Evolutionary conservation across 2,888 invertebrate species (phyloP), one percentile per base, ranked within the genome.

Genomic region (Nudaria mundana): DNA sequence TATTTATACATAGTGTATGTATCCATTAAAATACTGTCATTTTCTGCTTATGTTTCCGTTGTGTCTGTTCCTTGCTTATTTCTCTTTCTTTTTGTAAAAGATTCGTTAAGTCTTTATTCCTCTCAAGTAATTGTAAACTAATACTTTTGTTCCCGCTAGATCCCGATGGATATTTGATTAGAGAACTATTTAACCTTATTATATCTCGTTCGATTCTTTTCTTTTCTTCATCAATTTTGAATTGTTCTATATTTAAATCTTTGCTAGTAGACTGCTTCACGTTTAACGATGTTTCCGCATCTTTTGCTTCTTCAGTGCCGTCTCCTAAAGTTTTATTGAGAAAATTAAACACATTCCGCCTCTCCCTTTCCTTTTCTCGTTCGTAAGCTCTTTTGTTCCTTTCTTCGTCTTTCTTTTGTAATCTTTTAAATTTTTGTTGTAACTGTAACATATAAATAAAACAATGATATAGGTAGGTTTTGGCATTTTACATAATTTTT

Each of bases 261-360:
- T 93, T 92, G 48, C 85, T 92, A 0, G 93, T 89, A 8, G 91
- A 89, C 43, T 90, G 81, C 56, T 89, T 90, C 2, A 90, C 68
- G 41, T 86, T 71, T 26, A 81, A 46, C 4, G 63, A 34, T 2
- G 62, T 29, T 30, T 61, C 62, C 18, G 54, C 44, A 6, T 62
- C 47, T 33, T 56, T 44, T 25, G 54, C 64, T 3, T 56, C 55
- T 2, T 71, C 72, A 2, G 51, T 20, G 48, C 73, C 82, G 53
- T 85, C 78, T 1, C 90, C 87, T 30, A 94, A 73, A 11, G 91
- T 91, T 34, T 88, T 86, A 63, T 96, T 96, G 14, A 96, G 89
- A 61, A 96, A 94, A 68, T 93, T 92, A 66, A 96, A 96, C 1
- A 96, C 92, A 66, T 94, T 92, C 30, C 88, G 85, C 49, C 90